These are phyloP conservation scores for Athetis lepigone DNA, from an alignment of 2,888 invertebrate species.

Conservation along the genomic window DNA sequence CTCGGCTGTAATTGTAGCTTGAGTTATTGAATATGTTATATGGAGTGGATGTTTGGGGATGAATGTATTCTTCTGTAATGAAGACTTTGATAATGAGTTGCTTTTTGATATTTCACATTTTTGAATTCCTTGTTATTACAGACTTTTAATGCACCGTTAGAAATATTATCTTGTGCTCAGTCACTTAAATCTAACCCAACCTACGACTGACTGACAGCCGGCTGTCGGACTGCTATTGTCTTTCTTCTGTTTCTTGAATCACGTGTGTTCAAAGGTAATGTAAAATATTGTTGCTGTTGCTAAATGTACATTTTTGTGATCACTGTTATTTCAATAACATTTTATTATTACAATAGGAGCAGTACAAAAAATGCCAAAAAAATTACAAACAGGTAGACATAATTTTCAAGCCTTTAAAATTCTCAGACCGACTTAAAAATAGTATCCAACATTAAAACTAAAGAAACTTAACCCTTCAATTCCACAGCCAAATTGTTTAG, in stretches of 20 bases:
- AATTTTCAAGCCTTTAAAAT: background rate
- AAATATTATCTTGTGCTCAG: too few species aligned
- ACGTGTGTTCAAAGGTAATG: too few species aligned
- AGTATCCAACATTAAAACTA: conserved; percentile 33
- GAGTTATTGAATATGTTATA: conserved; percentile 41
- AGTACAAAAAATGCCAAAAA: too few species aligned
- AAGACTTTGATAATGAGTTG: background rate
- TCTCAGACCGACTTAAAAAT: conserved; percentile 1
- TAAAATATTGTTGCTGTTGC: too few species aligned
- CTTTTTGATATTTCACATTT: background rate
- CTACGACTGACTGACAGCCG: too few species aligned
- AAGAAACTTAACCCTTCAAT: conserved; percentile 56
- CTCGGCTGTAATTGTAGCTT: conserved; percentile 51
- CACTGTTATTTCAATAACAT: too few species aligned
- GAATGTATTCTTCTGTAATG: background rate
- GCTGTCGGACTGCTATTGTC: too few species aligned
- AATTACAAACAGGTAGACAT: background rate
- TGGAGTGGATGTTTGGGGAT: background rate
- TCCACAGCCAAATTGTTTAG: conserved; percentile 59
- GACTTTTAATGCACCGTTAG: too few species aligned
- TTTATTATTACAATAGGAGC: too few species aligned
- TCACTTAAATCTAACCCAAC: too few species aligned
- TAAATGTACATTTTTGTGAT: too few species aligned
- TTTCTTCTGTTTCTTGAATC: too few species aligned
- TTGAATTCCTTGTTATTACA: background rate